Evolutionary conservation across 1,140 invertebrate species (phyloP).

Genomic region (Bombus sibiricus): DNA sequence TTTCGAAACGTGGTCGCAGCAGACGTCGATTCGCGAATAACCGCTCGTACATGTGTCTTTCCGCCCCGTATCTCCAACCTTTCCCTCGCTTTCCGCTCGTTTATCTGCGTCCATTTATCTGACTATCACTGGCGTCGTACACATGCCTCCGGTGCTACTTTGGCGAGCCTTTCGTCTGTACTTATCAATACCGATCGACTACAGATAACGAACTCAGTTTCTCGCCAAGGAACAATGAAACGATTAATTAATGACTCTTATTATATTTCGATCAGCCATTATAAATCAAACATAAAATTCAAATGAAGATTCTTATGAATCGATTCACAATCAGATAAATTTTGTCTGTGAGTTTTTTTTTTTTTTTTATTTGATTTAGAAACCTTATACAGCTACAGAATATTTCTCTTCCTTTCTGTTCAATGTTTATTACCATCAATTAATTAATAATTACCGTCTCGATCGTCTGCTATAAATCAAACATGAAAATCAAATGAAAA

Average conservation of each 20-base stretch:
- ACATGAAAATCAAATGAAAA: too few relatives aligned
- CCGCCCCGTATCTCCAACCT: conserved; percentile 52
- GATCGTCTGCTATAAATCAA: background rate
- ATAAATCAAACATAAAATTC: background rate
- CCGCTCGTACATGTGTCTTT: conserved; percentile 36
- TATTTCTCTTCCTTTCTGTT: too few relatives aligned
- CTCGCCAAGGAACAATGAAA: conserved; percentile 16
- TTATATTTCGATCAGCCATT: background rate
- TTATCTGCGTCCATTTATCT: conserved; percentile 71
- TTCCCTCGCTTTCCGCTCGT: conserved; percentile 66
- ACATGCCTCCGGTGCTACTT: conserved; percentile 36
- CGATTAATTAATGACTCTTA: conserved; percentile 54
- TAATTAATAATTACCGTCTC: conserved; percentile 48
- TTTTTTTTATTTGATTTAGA: background rate
- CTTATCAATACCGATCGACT: conserved; percentile 52
- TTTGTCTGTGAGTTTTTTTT: background rate
- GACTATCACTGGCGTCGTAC: conserved; percentile 53
- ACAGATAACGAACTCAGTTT: conserved; percentile 52
- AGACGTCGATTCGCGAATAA: conserved; percentile 60
- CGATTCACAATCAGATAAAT: background rate
- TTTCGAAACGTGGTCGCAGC: conserved; percentile 57
- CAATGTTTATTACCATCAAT: background rate
- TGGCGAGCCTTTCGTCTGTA: conserved; percentile 50
- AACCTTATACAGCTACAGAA: too few relatives aligned
- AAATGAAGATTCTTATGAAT: background rate